A percentile compares a stretch with the other conserved stretches of the same genome.
Conservation (phyloP, 2,113 vertebrate genomes). For the Actinemys pallida region DNA sequence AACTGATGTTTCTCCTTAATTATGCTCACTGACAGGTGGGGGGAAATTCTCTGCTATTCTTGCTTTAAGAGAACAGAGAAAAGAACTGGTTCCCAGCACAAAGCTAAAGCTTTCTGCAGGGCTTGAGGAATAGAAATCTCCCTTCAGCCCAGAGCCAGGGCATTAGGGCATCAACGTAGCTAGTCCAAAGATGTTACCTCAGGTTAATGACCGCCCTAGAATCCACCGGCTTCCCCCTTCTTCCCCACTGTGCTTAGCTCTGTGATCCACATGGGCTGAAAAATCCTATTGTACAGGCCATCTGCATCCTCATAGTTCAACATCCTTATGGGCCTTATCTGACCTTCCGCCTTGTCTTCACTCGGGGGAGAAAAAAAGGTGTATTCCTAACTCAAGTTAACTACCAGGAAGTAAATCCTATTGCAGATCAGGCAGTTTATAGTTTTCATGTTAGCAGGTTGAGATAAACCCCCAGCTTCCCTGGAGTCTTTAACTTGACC, state of each 20-base stretch:
- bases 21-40: background rate
- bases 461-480: background rate
- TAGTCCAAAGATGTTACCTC: background rate
- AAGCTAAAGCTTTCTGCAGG: background rate
- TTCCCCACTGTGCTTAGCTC: background rate
- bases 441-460: background rate
- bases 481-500: background rate
- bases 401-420: background rate
- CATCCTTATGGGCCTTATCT: background rate
- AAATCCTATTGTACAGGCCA: background rate
- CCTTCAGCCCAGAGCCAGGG: background rate
- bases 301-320: accelerated
- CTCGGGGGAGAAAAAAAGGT: background rate
- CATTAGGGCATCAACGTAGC: background rate
- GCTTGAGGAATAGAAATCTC: background rate
- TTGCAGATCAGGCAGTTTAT: background rate
- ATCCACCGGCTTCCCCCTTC: background rate
- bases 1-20: background rate
- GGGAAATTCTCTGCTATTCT: background rate
- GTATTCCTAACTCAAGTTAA: background rate
- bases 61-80: background rate
- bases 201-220: background rate
- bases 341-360: background rate
- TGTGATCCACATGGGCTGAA: background rate
- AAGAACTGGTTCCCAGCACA: background rate